Conservation (phyloP, 2,888 invertebrate genomes). For the Scaptomyza caliginosa region DNA sequence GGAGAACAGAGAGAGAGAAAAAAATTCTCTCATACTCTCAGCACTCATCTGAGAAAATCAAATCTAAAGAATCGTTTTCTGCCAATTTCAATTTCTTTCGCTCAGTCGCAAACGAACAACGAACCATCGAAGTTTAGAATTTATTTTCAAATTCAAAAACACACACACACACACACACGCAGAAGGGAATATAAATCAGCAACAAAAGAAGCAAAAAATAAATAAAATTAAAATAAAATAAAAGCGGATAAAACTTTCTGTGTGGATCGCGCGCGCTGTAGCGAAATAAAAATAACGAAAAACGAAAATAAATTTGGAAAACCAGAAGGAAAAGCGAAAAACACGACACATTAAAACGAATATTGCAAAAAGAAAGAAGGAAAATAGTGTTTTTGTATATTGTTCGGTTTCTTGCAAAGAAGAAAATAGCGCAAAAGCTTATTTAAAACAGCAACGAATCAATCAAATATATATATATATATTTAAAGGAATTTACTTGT, state of each 20-base stretch:
- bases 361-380: constrained; percentile 38
- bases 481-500: constrained; percentile 8
- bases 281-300: constrained; percentile 38
- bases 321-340: constrained; percentile 21
- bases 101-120: constrained; percentile 84
- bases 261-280: constrained; percentile 1
- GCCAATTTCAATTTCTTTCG: constrained; percentile 75
- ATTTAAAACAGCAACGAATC: constrained; percentile 58
- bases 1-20: constrained; percentile 50
- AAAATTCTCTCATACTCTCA: constrained; percentile 9
- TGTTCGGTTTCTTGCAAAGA: constrained; percentile 19
- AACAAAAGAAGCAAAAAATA: too few relatives aligned
- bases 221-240: constrained; percentile 32
- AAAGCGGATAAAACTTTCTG: constrained; percentile 57
- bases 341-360: constrained; percentile 36
- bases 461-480: constrained; percentile 28
- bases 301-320: constrained; percentile 66
- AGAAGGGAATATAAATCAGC: too few relatives aligned
- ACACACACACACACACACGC: constrained; percentile 28
- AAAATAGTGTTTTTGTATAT: constrained; percentile 27
- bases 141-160: constrained; percentile 37
- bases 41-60: constrained; percentile 30
- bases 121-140: constrained; percentile 84
- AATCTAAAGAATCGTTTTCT: constrained; percentile 32
- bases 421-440: constrained; percentile 62